These are phyloP conservation scores for Oreochromis tanganicae DNA, from an alignment of 2,113 vertebrate genomes.

Conservation along the genomic window DNA sequence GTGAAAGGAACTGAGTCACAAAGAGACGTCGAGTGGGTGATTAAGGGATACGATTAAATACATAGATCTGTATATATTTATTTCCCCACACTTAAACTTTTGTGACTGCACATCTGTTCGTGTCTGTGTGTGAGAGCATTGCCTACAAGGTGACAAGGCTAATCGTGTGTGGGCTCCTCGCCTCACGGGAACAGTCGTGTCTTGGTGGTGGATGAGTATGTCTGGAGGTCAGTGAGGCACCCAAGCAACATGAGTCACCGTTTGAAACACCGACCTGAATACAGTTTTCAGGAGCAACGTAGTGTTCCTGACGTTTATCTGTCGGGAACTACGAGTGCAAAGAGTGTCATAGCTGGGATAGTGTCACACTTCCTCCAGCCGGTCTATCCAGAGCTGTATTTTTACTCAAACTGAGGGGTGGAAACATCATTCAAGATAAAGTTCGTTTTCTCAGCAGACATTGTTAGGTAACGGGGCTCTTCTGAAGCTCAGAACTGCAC, in stretches of 20 bases:
- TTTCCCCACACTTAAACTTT: background rate
- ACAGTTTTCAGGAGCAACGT: background rate
- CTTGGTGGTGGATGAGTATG: conserved; percentile 18
- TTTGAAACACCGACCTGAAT: background rate
- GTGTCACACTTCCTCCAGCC: background rate
- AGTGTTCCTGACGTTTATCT: background rate
- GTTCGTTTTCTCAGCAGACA: background rate
- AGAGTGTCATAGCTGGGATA: background rate
- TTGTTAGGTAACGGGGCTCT: background rate
- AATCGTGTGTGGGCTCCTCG: conserved; percentile 17
- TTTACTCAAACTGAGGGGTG: background rate
- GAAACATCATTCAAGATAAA: background rate
- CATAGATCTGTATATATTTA: background rate
- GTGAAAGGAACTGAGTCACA: background rate
- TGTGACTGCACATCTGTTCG: background rate
- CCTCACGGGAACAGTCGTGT: conserved; percentile 10
- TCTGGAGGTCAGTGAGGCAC: conserved; percentile 32
- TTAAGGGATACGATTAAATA: background rate
- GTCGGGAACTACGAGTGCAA: background rate
- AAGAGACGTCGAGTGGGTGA: background rate
- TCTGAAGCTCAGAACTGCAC: background rate
- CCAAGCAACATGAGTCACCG: conserved; percentile 31
- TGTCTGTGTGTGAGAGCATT: background rate
- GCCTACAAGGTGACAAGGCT: conserved; percentile 30
- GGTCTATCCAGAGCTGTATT: background rate